Conservation (phyloP, 2,113 vertebrate species). For the Cyprinus carpio region DNA sequence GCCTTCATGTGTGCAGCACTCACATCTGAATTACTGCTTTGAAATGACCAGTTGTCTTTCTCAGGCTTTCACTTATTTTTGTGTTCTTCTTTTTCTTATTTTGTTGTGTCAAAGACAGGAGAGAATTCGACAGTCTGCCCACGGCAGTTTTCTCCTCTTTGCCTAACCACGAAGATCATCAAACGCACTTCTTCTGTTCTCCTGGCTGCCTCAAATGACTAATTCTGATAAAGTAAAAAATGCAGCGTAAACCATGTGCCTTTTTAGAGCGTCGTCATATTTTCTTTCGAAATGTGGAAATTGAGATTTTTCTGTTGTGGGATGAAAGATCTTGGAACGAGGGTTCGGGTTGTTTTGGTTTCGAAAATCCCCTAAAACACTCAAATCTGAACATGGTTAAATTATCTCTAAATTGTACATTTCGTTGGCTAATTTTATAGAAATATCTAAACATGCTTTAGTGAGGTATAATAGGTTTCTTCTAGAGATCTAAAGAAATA, state of each 20-base stretch:
- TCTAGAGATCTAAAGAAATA: not conserved
- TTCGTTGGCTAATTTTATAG: not conserved
- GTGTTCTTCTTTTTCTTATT: not conserved
- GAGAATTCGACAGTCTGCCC: constrained; percentile 56
- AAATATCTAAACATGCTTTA: not conserved
- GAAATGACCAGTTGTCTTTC: not conserved
- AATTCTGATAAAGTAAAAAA: constrained; percentile 65
- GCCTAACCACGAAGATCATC: constrained; percentile 64
- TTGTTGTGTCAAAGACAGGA: constrained; percentile 35
- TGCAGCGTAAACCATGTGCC: constrained; percentile 45
- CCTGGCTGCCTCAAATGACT: constrained; percentile 65
- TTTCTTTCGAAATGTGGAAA: constrained; percentile 47
- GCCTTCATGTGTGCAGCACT: not conserved
- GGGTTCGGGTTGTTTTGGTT: constrained; percentile 43
- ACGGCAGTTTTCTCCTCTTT: constrained; percentile 59
- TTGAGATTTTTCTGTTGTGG: constrained; percentile 24
- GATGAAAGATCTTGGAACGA: constrained; percentile 14
- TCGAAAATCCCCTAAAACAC: not conserved
- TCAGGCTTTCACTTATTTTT: not conserved
- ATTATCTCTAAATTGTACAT: constrained; percentile 5
- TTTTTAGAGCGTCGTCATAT: constrained; percentile 45
- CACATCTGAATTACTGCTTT: not conserved
- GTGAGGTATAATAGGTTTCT: not conserved
- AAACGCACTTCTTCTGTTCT: constrained; percentile 62
- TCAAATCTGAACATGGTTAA: constrained; percentile 26